Base-by-base conservation (phyloP, 2,888 invertebrate genomes). In the Polydrusus pterygomalis region DNA sequence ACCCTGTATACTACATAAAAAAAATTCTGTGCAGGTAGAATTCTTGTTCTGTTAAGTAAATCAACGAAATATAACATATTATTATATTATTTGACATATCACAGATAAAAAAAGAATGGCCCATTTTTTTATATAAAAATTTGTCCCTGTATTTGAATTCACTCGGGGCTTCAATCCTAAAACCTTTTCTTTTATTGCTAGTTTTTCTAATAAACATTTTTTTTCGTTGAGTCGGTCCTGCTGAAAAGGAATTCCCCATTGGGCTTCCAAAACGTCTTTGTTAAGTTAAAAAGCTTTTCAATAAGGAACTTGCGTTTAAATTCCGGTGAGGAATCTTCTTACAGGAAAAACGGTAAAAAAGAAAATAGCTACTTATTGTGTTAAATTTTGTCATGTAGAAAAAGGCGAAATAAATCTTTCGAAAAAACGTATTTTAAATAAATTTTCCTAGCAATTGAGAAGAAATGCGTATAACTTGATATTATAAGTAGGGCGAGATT, bases 271-370 rank as follows among this genome's bases (percentile, higher is more conserved):
- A 60, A 60, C 58, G 58, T 60, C 58, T 60, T 60, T 60, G 58
- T 60, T 60, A 60, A 60, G 58, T 60, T 60, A 60, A 60, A 60
- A 60, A 60, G 58, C 58, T 60, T 60, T 60, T 60, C 58, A 60
- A 60, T 60, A 60, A 38, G 58, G 58, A 17, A 60, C 38, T 38
- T 56, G 34, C 56, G 56, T 56, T 56, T 38, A 60, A 60, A 60
- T 18, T 60, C 58, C 58, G 17, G 9, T 18, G 58, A 60, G 58
- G 38, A 60, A 60, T 56, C 56, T 56, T 60, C 58, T 60, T 60
- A 60, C 58, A 60, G 38, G 30, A 60, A 60, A 60, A 60, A 60
- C 38, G 58, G 38, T 60, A 60, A 38, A 60, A 60, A 60, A 34
- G 34, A 13, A 56, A 56, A 34, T 56, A 34, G 34, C 34, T 56